Conservation (phyloP, 2,888 invertebrate genomes). For the Stenoptilia bipunctidactyla region DNA sequence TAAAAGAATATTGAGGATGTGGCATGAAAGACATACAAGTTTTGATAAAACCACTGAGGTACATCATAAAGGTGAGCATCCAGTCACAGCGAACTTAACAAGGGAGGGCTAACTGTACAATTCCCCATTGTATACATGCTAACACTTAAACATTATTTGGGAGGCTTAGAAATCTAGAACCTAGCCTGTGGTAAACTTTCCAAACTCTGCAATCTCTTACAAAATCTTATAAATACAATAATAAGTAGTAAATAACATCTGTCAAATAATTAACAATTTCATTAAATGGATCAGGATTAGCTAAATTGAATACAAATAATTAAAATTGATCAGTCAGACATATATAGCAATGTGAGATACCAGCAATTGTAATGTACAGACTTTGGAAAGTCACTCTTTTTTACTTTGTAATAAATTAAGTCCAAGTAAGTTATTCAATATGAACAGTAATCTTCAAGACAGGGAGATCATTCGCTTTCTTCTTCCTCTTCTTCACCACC, state of each 20-base stretch:
- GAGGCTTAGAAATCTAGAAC: constrained; percentile 63
- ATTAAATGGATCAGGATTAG: constrained; percentile 34
- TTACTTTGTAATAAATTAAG: constrained; percentile 71
- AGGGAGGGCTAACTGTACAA: constrained; percentile 72
- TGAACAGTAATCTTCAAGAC: constrained; percentile 57
- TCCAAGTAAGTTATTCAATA: constrained; percentile 70
- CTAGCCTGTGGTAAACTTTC: constrained; percentile 64
- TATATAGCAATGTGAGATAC: background rate
- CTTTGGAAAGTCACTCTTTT: constrained; percentile 66
- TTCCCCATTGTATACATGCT: constrained; percentile 67
- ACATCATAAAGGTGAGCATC: constrained; percentile 55
- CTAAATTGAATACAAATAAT: constrained; percentile 7
- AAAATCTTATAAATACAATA: constrained; percentile 39
- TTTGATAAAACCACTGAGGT: constrained; percentile 58
- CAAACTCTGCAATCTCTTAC: constrained; percentile 56
- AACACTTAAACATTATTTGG: constrained; percentile 69
- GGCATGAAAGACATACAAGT: constrained; percentile 46
- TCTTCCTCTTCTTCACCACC: constrained; percentile 75
- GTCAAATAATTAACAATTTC: constrained; percentile 45
- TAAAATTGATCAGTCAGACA: background rate
- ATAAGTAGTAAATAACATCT: constrained; percentile 36
- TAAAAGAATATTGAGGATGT: constrained; percentile 31
- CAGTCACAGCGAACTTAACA: constrained; percentile 69
- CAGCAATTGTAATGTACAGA: constrained; percentile 27
- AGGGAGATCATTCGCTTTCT: constrained; percentile 75